Conservation (phyloP, 2,113 vertebrate species). For the Lutjanus erythropterus region DNA sequence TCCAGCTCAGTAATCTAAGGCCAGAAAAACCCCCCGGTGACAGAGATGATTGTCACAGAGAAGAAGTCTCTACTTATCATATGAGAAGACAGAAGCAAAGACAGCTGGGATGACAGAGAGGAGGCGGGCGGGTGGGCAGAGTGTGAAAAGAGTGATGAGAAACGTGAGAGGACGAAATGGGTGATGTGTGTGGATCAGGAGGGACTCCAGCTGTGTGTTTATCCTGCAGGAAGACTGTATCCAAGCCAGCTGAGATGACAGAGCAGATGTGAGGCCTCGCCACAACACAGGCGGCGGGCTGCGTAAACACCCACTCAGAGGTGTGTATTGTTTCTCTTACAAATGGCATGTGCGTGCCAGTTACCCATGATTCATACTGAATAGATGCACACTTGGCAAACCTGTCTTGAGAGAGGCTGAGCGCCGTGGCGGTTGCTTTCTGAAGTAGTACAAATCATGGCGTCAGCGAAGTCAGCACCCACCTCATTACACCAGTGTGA, state of each 20-base stretch:
- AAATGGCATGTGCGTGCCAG: neutral
- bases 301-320: conserved; percentile 21
- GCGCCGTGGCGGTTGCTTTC: conserved; percentile 25
- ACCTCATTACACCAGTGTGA: conserved; percentile 44
- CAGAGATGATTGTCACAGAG: conserved; percentile 22
- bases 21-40: conserved; percentile 10
- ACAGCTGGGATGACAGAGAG: conserved; percentile 2
- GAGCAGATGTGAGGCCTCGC: conserved; percentile 37
- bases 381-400: conserved; percentile 37
- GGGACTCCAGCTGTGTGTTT: conserved; percentile 66
- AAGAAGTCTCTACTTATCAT: conserved; percentile 2
- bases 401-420: conserved; percentile 13
- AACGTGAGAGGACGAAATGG: conserved; percentile 26
- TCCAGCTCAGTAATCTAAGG: neutral
- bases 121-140: neutral
- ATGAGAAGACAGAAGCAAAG: neutral
- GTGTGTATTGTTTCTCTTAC: conserved; percentile 1
- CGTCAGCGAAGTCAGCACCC: conserved; percentile 46
- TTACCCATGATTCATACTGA: conserved; percentile 23
- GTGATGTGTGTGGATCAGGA: neutral
- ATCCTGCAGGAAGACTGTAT: conserved; percentile 51
- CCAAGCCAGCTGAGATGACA: conserved; percentile 58
- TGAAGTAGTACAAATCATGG: too few species aligned
- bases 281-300: neutral
- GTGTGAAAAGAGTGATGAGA: conserved; percentile 15